Percentiles rank a stretch among this genome's conserved stretches.
phyloP scores from a whole-genome alignment of 2,797 vertebrate genomes.

The Esox masquinongy region DNA sequence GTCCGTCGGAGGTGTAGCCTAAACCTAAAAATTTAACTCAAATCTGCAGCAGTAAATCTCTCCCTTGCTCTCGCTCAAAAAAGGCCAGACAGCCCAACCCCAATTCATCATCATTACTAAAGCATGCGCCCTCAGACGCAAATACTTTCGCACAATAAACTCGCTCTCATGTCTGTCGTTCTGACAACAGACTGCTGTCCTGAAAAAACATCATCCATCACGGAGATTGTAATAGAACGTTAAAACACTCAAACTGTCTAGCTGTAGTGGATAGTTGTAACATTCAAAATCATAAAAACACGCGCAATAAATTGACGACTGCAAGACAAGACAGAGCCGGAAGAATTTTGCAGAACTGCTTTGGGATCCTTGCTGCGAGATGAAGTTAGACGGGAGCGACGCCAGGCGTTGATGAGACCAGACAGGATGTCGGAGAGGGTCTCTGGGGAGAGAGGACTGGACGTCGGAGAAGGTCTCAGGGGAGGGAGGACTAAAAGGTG shows the following conservation, averaged over 20 bases:
- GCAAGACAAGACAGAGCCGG: no score
- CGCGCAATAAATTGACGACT: no score
- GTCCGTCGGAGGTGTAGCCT: neutral
- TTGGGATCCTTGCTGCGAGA: no score
- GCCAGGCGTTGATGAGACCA: no score
- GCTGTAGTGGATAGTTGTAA: no score
- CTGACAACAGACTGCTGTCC: slow-evolving; percentile 7
- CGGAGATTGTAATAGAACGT: slow-evolving; percentile 11
- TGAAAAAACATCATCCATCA: slow-evolving; percentile 10
- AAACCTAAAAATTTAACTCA: neutral
- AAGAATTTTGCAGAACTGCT: no score
- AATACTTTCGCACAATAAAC: slow-evolving; percentile 18
- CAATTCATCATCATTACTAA: neutral
- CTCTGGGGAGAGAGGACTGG: no score
- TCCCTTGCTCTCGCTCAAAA: neutral
- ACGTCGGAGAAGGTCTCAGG: no score
- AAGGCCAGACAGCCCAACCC: neutral
- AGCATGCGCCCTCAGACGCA: slow-evolving; percentile 6
- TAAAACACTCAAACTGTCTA: neutral
- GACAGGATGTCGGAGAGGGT: no score
- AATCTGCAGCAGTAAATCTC: neutral
- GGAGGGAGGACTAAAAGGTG: no score
- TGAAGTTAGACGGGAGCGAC: no score
- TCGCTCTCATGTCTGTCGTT: neutral
- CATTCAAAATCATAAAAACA: no score